A percentile compares a stretch with the other conserved stretches of the same genome.
Evolutionary conservation across 1,140 invertebrate species (phyloP).

Genomic region (Armadillidium nasatum): DNA sequence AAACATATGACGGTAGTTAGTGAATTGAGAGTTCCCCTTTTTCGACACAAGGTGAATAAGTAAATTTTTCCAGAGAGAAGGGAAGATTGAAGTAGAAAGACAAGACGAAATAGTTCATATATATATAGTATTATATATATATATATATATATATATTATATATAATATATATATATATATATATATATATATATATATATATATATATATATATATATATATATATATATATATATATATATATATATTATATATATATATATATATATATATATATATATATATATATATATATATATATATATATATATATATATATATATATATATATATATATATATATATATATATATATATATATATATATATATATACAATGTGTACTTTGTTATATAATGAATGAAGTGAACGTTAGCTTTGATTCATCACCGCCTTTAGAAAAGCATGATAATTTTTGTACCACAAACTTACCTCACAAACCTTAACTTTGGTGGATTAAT

Average conservation of each 20-base stretch:
- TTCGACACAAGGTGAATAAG: too few relatives aligned
- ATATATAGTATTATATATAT: too few relatives aligned
- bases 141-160: not conserved
- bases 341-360: not conserved
- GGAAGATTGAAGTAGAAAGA: too few relatives aligned
- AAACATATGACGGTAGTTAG: too few relatives aligned
- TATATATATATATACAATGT: not conserved
- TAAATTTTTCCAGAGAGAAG: too few relatives aligned
- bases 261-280: constrained; percentile 10
- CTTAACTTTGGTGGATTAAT: too few relatives aligned
- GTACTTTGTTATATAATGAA: not conserved
- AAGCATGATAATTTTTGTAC: too few relatives aligned
- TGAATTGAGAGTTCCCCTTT: too few relatives aligned
- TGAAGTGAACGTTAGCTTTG: too few relatives aligned
- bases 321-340: not conserved
- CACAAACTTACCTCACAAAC: too few relatives aligned
- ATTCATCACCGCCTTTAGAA: too few relatives aligned
- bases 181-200: constrained; percentile 8
- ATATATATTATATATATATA: not conserved
- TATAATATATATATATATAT: constrained; percentile 10
- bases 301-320: constrained; percentile 9
- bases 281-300: constrained; percentile 20
- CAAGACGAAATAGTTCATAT: too few relatives aligned
- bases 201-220: constrained; percentile 20
- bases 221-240: constrained; percentile 19